Conservation (phyloP, 1,140 invertebrate genomes). For the Rhysida immarginata region DNA sequence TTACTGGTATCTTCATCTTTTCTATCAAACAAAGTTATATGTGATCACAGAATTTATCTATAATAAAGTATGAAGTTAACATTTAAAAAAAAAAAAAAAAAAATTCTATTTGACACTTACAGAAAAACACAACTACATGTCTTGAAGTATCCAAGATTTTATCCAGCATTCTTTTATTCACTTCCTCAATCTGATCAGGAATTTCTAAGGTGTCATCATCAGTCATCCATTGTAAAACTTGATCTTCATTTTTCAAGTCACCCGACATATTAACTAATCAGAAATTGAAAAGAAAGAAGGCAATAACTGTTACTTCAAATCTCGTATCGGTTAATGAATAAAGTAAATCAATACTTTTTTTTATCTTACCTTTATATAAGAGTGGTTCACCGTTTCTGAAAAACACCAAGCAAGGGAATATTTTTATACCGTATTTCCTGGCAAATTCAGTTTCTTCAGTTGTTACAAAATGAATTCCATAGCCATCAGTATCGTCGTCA, state of each 20-base stretch:
- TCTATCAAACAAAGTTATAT: too few relatives aligned
- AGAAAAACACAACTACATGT: constrained; percentile 82
- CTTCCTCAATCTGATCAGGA: constrained; percentile 84
- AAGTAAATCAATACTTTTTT: too few relatives aligned
- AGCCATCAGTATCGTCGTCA: constrained; percentile 83
- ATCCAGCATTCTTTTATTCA: constrained; percentile 78
- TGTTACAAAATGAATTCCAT: constrained; percentile 67
- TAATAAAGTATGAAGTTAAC: too few relatives aligned
- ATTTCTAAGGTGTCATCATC: constrained; percentile 81
- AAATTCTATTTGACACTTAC: too few relatives aligned
- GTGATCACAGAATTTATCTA: too few relatives aligned
- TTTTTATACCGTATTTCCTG: constrained; percentile 69
- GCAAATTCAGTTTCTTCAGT: constrained; percentile 30
- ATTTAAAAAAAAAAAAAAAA: too few relatives aligned
- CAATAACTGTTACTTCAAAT: too few relatives aligned
- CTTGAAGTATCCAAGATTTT: constrained; percentile 79
- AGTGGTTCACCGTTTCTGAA: constrained; percentile 62
- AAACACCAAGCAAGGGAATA: constrained; percentile 70
- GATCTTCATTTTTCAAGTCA: constrained; percentile 76
- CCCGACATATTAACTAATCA: too few relatives aligned
- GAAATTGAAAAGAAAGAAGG: too few relatives aligned
- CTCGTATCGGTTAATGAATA: too few relatives aligned
- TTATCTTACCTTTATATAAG: constrained; percentile 47
- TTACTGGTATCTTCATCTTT: too few relatives aligned
- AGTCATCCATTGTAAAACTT: constrained; percentile 72